A percentile compares a stretch with the other conserved stretches of the same genome.
Conservation (phyloP, 2,888 invertebrate species). For the Trisateles emortualis region DNA sequence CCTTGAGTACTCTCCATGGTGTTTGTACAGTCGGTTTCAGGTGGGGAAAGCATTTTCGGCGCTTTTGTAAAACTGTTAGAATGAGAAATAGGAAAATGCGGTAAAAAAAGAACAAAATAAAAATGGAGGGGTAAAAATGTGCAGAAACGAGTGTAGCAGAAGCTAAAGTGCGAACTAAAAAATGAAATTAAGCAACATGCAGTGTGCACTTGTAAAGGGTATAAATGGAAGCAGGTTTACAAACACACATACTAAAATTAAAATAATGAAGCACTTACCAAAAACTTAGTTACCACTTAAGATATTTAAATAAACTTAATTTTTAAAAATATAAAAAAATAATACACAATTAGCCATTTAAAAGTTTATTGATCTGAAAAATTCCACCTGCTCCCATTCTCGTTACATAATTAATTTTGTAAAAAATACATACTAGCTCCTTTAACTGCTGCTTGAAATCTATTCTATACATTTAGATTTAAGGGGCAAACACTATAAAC, state of each 20-base stretch:
- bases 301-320: constrained; percentile 1
- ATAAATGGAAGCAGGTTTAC: constrained; percentile 78
- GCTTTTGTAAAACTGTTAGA: constrained; percentile 55
- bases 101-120: constrained; percentile 3
- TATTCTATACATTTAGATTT: not conserved
- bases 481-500: not conserved
- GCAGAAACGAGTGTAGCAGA: constrained; percentile 43
- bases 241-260: constrained; percentile 22
- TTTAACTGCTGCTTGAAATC: constrained; percentile 48
- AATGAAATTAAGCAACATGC: constrained; percentile 46
- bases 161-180: constrained; percentile 51
- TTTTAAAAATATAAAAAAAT: constrained; percentile 39
- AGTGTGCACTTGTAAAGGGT: constrained; percentile 18
- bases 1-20: constrained; percentile 73
- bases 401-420: constrained; percentile 32
- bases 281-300: not conserved
- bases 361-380: constrained; percentile 60
- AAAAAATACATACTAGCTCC: constrained; percentile 41
- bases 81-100: constrained; percentile 38
- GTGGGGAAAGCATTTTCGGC: constrained; percentile 41
- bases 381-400: constrained; percentile 73
- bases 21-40: constrained; percentile 49
- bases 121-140: constrained; percentile 13
- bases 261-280: constrained; percentile 32
- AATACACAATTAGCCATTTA: constrained; percentile 50